phyloP scores from a whole-genome alignment of 2,888 invertebrate species.

The Eupithecia abbreviata region DNA sequence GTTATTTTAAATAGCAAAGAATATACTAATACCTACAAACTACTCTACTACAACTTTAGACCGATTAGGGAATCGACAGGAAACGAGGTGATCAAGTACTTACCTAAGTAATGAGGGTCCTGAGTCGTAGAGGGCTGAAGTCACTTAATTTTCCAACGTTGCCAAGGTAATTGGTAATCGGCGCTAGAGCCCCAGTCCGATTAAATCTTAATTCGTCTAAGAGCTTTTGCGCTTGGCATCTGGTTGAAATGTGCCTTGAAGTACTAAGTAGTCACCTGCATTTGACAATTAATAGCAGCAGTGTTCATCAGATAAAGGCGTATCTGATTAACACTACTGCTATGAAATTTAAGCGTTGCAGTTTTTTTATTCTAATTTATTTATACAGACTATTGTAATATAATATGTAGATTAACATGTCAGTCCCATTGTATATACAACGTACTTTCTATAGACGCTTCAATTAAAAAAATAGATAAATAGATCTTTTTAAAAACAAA shows the following conservation, averaged over 20 bases:
- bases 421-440: no score
- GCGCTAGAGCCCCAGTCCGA: not conserved
- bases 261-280: not conserved
- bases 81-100: conserved; percentile 37
- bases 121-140: conserved; percentile 10
- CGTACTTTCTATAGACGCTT: no score
- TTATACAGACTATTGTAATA: no score
- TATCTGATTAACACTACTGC: no score
- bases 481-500: no score
- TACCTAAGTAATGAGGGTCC: conserved; percentile 35
- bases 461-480: no score
- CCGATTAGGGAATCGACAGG: conserved; percentile 26
- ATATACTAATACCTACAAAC: not conserved
- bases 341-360: no score
- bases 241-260: not conserved
- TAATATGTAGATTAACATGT: no score
- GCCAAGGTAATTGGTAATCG: conserved; percentile 19
- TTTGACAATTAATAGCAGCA: not conserved
- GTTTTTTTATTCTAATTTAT: no score
- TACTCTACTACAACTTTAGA: not conserved
- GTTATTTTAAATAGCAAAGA: not conserved
- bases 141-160: conserved; percentile 19
- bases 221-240: not conserved
- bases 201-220: conserved; percentile 16
- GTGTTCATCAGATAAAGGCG: no score